Conservation (phyloP, 2,113 vertebrate genomes). For the Heliornis fulica region DNA sequence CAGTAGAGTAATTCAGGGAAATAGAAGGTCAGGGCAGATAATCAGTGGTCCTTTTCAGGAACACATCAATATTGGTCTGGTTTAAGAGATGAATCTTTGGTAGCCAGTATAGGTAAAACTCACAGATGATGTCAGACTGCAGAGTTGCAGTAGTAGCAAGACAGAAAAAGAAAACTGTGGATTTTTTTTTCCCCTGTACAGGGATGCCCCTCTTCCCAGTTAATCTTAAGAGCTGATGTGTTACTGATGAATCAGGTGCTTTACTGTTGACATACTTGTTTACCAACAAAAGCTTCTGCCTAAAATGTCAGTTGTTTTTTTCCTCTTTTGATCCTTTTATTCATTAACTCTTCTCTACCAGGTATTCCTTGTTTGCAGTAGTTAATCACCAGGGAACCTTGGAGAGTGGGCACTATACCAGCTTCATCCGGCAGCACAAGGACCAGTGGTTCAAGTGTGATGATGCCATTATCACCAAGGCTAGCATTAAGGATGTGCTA, state of each 20-base stretch:
- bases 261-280: accelerated
- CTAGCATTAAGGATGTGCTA: conserved; percentile 98
- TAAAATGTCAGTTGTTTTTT: background rate
- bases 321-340: accelerated
- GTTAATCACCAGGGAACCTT: conserved; percentile 99
- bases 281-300: background rate
- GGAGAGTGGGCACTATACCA: conserved; percentile 99
- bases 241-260: background rate
- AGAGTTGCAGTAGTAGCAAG: background rate
- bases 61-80: background rate
- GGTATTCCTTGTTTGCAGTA: conserved; percentile 98
- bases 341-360: conserved; percentile 37
- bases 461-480: conserved; percentile 99
- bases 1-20: background rate
- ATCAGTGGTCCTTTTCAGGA: background rate
- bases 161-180: background rate
- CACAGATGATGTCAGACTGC: background rate
- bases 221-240: background rate
- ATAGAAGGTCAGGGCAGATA: background rate
- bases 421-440: conserved; percentile 99
- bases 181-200: background rate
- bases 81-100: background rate
- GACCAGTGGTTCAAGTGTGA: conserved; percentile 99
- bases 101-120: background rate
- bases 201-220: background rate